A percentile compares a stretch with the other conserved stretches of the same genome.
These are phyloP conservation scores for Pseudotriccus pelzelni DNA, from an alignment of 2,797 vertebrate genomes.

Conservation along the genomic window DNA sequence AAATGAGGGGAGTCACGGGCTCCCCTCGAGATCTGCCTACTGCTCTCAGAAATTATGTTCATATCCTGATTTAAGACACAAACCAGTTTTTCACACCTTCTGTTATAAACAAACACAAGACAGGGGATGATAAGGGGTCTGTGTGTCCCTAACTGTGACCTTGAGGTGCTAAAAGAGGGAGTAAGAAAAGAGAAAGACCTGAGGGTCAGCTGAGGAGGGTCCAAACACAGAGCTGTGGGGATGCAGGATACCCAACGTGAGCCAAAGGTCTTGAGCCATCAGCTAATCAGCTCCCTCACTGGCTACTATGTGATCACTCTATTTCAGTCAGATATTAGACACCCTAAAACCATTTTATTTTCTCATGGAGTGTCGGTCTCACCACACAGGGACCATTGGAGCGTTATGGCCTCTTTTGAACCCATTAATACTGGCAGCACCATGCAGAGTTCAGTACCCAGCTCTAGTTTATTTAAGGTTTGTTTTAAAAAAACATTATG, in stretches of 20 bases:
- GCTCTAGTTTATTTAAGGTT: constrained; percentile 59
- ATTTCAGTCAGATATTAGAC: neutral
- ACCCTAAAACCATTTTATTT: neutral
- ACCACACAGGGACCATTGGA: neutral
- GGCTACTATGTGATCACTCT: neutral
- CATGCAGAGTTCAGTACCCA: constrained; percentile 23
- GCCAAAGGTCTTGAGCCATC: neutral
- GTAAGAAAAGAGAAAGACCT: neutral
- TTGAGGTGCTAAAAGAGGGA: neutral
- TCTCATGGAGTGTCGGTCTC: neutral
- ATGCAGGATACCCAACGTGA: neutral
- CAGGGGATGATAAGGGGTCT: neutral
- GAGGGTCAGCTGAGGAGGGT: neutral
- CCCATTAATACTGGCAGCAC: neutral
- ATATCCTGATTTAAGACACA: neutral
- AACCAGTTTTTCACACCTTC: neutral
- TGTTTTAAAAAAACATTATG: constrained; percentile 51
- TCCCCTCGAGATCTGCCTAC: neutral
- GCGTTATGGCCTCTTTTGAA: neutral
- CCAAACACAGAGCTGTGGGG: neutral
- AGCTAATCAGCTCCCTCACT: neutral
- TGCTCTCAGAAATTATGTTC: neutral
- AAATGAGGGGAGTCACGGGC: fast-evolving
- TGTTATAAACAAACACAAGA: neutral
- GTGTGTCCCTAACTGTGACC: neutral